Evolutionary conservation across 2,113 vertebrate species (phyloP), one percentile per base, ranked within the genome.

Genomic region (Tychaedon coryphoeus): DNA sequence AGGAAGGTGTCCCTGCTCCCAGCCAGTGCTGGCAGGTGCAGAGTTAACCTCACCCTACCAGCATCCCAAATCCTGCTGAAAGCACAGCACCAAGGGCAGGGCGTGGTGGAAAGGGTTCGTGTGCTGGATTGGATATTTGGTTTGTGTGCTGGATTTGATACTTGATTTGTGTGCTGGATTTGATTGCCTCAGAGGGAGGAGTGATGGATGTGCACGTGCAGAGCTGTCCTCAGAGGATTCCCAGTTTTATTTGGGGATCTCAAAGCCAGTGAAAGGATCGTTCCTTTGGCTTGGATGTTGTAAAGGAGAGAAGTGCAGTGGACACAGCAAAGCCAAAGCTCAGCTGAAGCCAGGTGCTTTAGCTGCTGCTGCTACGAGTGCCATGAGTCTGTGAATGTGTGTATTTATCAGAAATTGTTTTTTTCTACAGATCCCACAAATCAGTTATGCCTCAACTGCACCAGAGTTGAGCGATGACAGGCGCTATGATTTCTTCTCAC

Each of bases 401-500:
- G 64, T 96, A 96, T 91, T 97, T 65, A 96, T 92, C 91, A 90
- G 93, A 93, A 95, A 94, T 85, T 97, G 54, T 96, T 96, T 97
- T 53, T 93, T 96, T 84, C 95, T 97, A 56, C 96, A 99, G 99
- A 99, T 99, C 95, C 99, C 99, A 10, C 99, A 99, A 98, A 99
- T 99, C 96, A 99, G 99, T 97, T 99, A 99, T 34, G 99, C 99
- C 22, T 99, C 99, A 74, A 99, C 99, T 3, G 99, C 99, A 72
- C 99, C 99, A 2, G 99, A 99, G 97, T 90, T 99, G 97, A 99
- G 99, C 54, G 99, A 99, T 50, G 99, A 99, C 97, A 98, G 99
- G 33, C 99, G 99, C 76, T 99, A 99, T 60, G 99, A 99, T 97
- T 99, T 99, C 98, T 99, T 99, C 98, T 99, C 99, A 15, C 98